Conservation (phyloP, 2,797 vertebrate species). For the Mormyrus hasselquistii region DNA sequence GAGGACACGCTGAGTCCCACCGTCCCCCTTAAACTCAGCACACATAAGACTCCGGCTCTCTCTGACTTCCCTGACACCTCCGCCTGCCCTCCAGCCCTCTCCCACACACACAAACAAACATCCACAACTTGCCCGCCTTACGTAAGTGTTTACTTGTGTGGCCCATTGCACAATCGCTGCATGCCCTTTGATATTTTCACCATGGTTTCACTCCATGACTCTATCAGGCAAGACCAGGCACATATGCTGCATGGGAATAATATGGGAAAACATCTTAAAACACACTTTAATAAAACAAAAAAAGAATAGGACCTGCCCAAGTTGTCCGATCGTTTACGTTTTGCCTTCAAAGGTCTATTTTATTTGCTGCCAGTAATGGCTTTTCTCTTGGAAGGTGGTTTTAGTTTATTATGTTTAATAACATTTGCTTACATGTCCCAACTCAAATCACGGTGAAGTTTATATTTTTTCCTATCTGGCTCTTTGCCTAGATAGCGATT, state of each 20-base stretch:
- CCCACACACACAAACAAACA: conserved; percentile 15
- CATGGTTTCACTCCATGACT: conserved; percentile 47
- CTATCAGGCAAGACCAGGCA: conserved; percentile 73
- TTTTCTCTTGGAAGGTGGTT: conserved; percentile 49
- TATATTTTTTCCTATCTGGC: conserved; percentile 30
- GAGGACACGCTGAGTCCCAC: not conserved
- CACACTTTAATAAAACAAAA: conserved; percentile 51
- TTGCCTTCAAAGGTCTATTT: not conserved
- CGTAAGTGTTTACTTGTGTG: conserved; percentile 44
- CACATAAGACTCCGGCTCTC: not conserved
- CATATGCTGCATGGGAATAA: conserved; percentile 66
- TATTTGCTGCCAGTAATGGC: conserved; percentile 32
- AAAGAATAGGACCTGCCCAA: conserved; percentile 9
- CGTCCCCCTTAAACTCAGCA: not conserved
- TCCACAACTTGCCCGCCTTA: conserved; percentile 12
- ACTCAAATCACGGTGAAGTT: conserved; percentile 29
- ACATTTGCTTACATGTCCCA: conserved; percentile 34
- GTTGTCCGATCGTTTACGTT: not conserved
- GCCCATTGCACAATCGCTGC: conserved; percentile 65
- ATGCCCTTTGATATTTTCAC: conserved; percentile 61
- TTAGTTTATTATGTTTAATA: conserved; percentile 46
- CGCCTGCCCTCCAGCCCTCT: conserved; percentile 23
- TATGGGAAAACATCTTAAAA: conserved; percentile 58
- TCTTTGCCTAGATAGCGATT: conserved; percentile 49
- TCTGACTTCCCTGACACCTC: not conserved